phyloP scores from a whole-genome alignment of 2,888 invertebrate species.

The Euphydryas editha region DNA sequence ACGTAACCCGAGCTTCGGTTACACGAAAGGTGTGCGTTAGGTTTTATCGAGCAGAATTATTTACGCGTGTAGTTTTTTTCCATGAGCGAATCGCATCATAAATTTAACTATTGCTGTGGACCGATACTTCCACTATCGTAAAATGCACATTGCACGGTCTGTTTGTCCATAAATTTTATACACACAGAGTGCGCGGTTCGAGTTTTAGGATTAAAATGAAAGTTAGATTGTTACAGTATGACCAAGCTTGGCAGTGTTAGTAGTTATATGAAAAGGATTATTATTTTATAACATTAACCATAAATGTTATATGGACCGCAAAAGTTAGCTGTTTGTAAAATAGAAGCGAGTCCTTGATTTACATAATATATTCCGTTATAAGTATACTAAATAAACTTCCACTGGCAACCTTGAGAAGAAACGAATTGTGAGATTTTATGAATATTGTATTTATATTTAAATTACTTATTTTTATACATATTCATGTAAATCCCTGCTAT shows the following conservation, averaged over 20 bases:
- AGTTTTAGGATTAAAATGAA: conserved; percentile 26
- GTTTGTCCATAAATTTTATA: conserved; percentile 46
- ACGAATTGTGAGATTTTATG: no score
- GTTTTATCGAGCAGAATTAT: conserved; percentile 35
- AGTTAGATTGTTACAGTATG: conserved; percentile 1
- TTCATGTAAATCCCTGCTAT: no score
- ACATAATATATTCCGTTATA: not conserved
- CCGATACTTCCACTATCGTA: conserved; percentile 46
- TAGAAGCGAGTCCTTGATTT: conserved; percentile 35
- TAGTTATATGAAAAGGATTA: not conserved
- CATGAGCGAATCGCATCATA: conserved; percentile 43
- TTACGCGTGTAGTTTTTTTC: conserved; percentile 40
- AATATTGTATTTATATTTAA: no score
- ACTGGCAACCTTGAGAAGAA: not conserved
- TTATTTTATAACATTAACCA: not conserved
- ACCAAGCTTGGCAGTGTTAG: not conserved
- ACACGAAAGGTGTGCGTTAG: conserved; percentile 15
- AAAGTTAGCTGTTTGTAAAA: not conserved
- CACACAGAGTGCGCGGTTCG: conserved; percentile 13
- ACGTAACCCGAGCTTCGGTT: not conserved
- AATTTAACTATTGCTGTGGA: conserved; percentile 45
- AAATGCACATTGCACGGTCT: conserved; percentile 49
- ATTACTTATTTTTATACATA: no score
- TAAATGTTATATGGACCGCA: not conserved
- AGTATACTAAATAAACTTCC: not conserved